phyloP scores from a whole-genome alignment of 2,113 vertebrate genomes.

The Spheniscus mendiculus region DNA sequence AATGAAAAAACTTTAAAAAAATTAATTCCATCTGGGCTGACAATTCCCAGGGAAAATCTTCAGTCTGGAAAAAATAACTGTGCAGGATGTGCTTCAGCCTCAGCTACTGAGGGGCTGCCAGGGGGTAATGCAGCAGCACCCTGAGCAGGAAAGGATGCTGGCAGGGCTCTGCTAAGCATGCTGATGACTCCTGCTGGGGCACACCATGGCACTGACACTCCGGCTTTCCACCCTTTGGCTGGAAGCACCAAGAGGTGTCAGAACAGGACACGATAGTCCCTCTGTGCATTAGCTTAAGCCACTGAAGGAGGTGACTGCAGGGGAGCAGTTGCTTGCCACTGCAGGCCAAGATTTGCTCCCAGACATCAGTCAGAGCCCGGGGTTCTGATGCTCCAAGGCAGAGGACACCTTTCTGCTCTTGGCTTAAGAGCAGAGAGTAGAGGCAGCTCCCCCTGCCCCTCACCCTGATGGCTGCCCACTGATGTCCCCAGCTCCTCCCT shows the following conservation, averaged over 20 bases:
- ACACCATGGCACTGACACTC: neutral
- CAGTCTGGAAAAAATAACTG: neutral
- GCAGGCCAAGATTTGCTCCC: neutral
- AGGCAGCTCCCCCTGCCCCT: neutral
- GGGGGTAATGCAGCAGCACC: neutral
- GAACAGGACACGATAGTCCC: fast-evolving
- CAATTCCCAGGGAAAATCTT: conserved; percentile 16
- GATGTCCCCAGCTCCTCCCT: neutral
- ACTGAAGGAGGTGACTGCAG: neutral
- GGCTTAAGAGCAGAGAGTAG: neutral
- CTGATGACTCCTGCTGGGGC: neutral
- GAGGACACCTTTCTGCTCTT: neutral
- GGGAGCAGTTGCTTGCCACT: neutral
- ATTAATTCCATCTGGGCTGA: conserved; percentile 36
- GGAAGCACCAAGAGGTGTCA: neutral
- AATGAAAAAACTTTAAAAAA: neutral
- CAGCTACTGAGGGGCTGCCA: neutral
- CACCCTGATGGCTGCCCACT: neutral
- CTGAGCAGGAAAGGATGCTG: neutral
- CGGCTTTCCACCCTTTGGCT: neutral
- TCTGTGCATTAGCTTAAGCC: neutral
- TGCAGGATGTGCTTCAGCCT: neutral
- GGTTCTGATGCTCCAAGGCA: neutral
- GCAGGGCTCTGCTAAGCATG: neutral
- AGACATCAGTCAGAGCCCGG: fast-evolving